Evolutionary conservation across 2,888 invertebrate genomes (phyloP).

Genomic region (Hirtodrosophila alboralis): DNA sequence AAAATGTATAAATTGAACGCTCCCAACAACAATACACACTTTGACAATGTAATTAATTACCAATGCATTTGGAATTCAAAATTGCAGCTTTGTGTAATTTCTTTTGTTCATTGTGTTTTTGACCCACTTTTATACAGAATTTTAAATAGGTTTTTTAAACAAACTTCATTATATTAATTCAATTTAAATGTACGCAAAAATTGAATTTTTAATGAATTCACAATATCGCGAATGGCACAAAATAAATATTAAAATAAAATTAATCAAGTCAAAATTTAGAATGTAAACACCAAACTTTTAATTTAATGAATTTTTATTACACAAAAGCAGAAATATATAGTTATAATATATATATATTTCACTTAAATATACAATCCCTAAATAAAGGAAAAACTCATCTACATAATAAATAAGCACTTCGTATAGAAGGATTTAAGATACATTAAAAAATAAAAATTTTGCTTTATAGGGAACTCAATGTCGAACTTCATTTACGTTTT

Average conservation of each 20-base stretch:
- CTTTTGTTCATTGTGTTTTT: slow-evolving; percentile 1
- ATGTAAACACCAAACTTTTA: background rate
- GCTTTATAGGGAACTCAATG: background rate
- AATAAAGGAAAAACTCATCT: slow-evolving; percentile 5
- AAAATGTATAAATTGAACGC: background rate
- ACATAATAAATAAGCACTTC: slow-evolving; percentile 6
- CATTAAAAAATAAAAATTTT: slow-evolving; percentile 5
- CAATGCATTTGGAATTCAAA: slow-evolving; percentile 26
- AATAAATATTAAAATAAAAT: slow-evolving; percentile 9
- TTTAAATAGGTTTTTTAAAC: slow-evolving; percentile 50
- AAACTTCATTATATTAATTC: no score
- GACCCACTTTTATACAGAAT: slow-evolving; percentile 31
- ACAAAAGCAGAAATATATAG: no score
- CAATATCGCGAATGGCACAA: slow-evolving; percentile 20
- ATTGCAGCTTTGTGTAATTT: slow-evolving; percentile 18
- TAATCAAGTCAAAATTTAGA: background rate
- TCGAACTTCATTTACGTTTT: slow-evolving; percentile 45
- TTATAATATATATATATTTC: no score
- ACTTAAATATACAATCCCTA: no score
- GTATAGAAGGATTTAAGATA: slow-evolving; percentile 6
- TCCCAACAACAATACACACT: background rate
- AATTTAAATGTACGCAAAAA: no score
- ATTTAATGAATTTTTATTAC: no score
- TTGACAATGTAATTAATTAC: slow-evolving; percentile 20
- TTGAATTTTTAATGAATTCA: slow-evolving; percentile 36